A percentile compares a stretch with the other conserved stretches of the same genome.
Evolutionary conservation across 1,140 invertebrate genomes (phyloP).

Genomic region (Tachypleus tridentatus): DNA sequence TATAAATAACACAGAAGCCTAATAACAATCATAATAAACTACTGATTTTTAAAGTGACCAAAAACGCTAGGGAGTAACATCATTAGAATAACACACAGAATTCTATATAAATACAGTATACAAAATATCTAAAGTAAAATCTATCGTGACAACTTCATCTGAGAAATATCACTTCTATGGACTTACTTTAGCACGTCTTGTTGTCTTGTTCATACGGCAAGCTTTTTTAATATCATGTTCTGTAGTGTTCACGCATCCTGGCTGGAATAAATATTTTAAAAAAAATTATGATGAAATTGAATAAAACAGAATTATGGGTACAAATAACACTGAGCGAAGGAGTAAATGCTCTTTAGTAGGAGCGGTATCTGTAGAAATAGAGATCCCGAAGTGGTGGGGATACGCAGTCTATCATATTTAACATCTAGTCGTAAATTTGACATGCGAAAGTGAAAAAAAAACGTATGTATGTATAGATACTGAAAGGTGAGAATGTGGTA

Average conservation of each 20-base stretch:
- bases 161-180: neutral
- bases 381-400: neutral
- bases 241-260: conserved; percentile 97
- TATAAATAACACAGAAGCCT: too few species aligned
- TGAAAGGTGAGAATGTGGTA: too few species aligned
- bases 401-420: neutral
- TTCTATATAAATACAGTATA: neutral
- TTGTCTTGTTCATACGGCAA: conserved; percentile 50
- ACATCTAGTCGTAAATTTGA: too few species aligned
- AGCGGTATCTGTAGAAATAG: neutral
- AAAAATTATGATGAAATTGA: neutral
- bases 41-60: too few species aligned
- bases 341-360: too few species aligned
- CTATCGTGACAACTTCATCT: conserved; percentile 11
- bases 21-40: too few species aligned
- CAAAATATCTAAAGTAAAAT: conserved; percentile 1
- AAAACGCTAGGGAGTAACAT: too few species aligned
- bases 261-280: conserved; percentile 45
- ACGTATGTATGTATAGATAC: too few species aligned
- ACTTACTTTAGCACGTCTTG: conserved; percentile 37
- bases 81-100: too few species aligned
- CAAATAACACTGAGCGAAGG: too few species aligned
- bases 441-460: too few species aligned
- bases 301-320: too few species aligned
- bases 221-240: conserved; percentile 97